phyloP scores from a whole-genome alignment of 2,113 vertebrate genomes.

The Reinhardtius hippoglossoides region DNA sequence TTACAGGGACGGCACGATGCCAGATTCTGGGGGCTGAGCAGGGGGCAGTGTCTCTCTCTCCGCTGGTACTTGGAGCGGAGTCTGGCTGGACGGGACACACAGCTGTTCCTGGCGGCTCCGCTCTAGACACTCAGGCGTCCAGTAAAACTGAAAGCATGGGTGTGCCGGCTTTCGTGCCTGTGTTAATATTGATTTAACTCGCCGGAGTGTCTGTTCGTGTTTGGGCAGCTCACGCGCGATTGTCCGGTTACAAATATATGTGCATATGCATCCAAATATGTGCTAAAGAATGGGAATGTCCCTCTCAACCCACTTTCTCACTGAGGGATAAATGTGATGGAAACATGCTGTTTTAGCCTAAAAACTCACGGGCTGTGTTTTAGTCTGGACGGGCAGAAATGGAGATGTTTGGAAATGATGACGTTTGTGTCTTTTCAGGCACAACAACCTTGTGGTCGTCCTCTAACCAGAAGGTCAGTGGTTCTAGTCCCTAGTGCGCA shows the following conservation, averaged over 20 bases:
- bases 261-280: not conserved
- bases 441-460: no score
- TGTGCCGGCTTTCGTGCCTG: slow-evolving; percentile 40
- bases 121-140: slow-evolving; percentile 82
- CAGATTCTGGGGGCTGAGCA: slow-evolving; percentile 67
- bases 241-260: slow-evolving; percentile 19
- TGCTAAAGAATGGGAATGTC: not conserved
- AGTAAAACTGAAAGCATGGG: slow-evolving; percentile 58
- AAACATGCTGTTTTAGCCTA: no score
- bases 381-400: no score
- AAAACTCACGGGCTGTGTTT: no score
- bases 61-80: slow-evolving; percentile 58
- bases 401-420: no score
- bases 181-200: slow-evolving; percentile 51
- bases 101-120: slow-evolving; percentile 64
- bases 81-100: slow-evolving; percentile 57
- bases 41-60: slow-evolving; percentile 47
- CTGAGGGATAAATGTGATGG: not conserved
- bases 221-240: not conserved
- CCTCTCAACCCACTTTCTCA: not conserved
- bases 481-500: no score
- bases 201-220: slow-evolving; percentile 11
- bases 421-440: no score
- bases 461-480: no score
- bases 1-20: slow-evolving; percentile 69